Evolutionary conservation across 2,797 vertebrate species (phyloP).

Genomic region (Hirundo rustica): DNA sequence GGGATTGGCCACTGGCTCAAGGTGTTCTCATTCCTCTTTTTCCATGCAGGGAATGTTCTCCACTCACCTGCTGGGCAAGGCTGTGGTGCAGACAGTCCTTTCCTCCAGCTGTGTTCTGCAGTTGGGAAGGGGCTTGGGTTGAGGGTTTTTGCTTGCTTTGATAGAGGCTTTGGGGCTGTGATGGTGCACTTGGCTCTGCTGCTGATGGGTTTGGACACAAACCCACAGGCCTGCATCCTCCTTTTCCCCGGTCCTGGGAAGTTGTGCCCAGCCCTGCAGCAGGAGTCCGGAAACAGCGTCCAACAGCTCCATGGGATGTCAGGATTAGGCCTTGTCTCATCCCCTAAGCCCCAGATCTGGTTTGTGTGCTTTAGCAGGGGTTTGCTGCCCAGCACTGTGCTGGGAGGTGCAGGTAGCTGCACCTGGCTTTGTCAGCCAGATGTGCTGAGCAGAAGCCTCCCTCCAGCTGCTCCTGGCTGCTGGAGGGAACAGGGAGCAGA

Average conservation of each 20-base stretch:
- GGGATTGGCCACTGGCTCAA: background rate
- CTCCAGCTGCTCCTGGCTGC: background rate
- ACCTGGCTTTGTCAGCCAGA: background rate
- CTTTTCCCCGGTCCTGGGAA: background rate
- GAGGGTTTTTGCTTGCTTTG: background rate
- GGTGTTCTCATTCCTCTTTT: background rate
- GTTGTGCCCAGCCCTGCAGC: background rate
- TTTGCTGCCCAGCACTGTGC: background rate
- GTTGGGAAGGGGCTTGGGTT: background rate
- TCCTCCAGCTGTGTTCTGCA: background rate
- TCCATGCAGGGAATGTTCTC: background rate
- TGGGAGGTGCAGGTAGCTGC: background rate
- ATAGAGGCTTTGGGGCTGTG: background rate
- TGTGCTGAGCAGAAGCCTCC: background rate
- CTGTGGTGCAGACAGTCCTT: background rate
- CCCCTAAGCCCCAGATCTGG: background rate
- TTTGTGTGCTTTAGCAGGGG: background rate
- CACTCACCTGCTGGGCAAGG: background rate
- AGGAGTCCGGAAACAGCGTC: accelerated
- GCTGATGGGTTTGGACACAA: background rate
- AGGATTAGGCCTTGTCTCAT: background rate
- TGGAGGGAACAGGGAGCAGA: background rate
- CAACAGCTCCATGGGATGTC: background rate
- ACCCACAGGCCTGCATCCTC: background rate
- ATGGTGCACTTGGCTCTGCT: background rate